These are phyloP conservation scores for Nematopogon swammerdamellus DNA, from an alignment of 2,888 invertebrate genomes.

Conservation along the genomic window DNA sequence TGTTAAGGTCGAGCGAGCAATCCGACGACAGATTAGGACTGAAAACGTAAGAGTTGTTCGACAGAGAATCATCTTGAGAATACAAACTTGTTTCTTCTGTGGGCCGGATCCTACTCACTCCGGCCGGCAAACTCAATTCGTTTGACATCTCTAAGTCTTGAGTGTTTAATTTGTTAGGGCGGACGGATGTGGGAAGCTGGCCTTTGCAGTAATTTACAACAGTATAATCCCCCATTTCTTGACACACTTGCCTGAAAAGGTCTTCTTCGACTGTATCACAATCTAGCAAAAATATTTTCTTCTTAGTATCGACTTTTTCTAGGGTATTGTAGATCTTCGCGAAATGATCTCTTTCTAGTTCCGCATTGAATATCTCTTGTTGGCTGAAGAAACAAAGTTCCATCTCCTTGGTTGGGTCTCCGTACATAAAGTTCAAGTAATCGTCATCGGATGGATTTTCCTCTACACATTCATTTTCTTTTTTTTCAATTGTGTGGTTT, in stretches of 20 bases:
- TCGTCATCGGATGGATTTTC: not conserved
- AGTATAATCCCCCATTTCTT: constrained; percentile 28
- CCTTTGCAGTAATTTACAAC: constrained; percentile 20
- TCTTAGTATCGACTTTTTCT: constrained; percentile 14
- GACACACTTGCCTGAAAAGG: constrained; percentile 27
- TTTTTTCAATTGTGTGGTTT: not conserved
- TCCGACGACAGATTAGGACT: constrained; percentile 41
- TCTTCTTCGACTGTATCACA: constrained; percentile 38
- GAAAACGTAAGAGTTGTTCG: constrained; percentile 16
- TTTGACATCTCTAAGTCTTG: not conserved
- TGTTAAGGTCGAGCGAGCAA: constrained; percentile 40
- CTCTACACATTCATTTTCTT: constrained; percentile 1
- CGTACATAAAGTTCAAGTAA: constrained; percentile 8
- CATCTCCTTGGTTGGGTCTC: constrained; percentile 7
- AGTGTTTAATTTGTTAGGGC: not conserved
- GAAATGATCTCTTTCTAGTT: constrained; percentile 29
- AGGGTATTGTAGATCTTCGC: constrained; percentile 26
- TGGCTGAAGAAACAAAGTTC: constrained; percentile 31
- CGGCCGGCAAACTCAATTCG: not conserved
- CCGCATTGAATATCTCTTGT: constrained; percentile 33
- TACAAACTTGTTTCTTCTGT: not conserved
- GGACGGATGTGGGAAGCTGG: not conserved
- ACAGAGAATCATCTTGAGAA: not conserved
- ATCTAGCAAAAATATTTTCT: constrained; percentile 34
- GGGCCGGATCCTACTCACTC: not conserved